Percentiles rank a stretch among this genome's conserved stretches.
Evolutionary conservation across 2,113 vertebrate genomes (phyloP).

Genomic region (Sceloporus tristichus): DNA sequence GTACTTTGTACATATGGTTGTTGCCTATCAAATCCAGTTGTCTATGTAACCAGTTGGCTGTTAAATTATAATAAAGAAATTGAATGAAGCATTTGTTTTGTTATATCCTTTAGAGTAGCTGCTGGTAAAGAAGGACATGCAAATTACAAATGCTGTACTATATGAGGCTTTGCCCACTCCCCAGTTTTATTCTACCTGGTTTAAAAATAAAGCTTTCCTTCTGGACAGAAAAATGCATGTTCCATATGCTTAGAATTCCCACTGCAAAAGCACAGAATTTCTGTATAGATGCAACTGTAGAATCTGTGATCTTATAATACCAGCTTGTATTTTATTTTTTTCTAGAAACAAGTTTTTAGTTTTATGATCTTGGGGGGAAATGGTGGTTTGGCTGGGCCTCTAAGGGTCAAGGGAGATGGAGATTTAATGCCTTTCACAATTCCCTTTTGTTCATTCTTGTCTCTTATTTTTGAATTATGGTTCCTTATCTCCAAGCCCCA

Average conservation of each 20-base stretch:
- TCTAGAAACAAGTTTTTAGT: not conserved
- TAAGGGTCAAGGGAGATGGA: not conserved
- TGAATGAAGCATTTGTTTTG: not conserved
- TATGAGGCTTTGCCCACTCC: not conserved
- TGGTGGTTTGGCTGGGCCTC: not conserved
- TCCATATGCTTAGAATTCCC: slow-evolving; percentile 9
- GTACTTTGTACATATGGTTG: not conserved
- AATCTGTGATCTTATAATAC: not conserved
- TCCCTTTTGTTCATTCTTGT: too few relatives aligned
- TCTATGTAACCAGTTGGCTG: not conserved
- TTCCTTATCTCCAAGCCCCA: not conserved
- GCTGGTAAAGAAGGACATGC: not conserved
- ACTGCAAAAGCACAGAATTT: not conserved
- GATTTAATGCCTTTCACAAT: slow-evolving; percentile 5
- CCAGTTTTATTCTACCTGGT: slow-evolving; percentile 2
- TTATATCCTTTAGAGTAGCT: not conserved
- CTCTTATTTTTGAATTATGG: not conserved
- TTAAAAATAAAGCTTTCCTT: not conserved
- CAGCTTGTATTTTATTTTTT: not conserved
- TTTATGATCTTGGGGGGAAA: not conserved
- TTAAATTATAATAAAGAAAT: not conserved
- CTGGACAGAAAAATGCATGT: not conserved
- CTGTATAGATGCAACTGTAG: not conserved
- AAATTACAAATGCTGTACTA: not conserved
- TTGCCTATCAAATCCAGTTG: not conserved